phyloP scores from a whole-genome alignment of 1,140 invertebrate species.

The Rhynchophorus ferrugineus region DNA sequence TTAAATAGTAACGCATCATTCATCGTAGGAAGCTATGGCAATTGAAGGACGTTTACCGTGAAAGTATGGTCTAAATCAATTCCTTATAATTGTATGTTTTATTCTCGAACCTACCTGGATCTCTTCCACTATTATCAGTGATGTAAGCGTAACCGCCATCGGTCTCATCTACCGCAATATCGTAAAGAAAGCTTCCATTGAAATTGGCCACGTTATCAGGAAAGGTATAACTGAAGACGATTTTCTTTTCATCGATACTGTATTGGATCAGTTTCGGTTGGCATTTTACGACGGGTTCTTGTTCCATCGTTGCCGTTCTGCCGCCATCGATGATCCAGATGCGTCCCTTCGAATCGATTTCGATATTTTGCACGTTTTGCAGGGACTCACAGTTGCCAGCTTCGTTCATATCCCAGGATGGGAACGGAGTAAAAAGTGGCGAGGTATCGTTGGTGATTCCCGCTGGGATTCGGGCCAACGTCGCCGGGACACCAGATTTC shows the following conservation, averaged over 20 bases:
- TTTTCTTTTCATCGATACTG: conserved; percentile 47
- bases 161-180: conserved; percentile 60
- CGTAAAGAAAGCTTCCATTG: conserved; percentile 53
- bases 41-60: too few species aligned
- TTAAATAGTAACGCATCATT: too few species aligned
- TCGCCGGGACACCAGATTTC: conserved; percentile 57
- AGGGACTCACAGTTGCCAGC: conserved; percentile 54
- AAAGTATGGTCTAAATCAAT: too few species aligned
- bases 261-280: conserved; percentile 58
- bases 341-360: conserved; percentile 55
- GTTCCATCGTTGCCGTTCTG: conserved; percentile 39
- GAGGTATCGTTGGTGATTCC: conserved; percentile 43
- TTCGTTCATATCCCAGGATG: conserved; percentile 60
- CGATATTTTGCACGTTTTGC: conserved; percentile 63
- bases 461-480: conserved; percentile 51
- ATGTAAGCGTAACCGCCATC: conserved; percentile 61
- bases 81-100: too few species aligned
- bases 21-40: too few species aligned
- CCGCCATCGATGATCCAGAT: conserved; percentile 68
- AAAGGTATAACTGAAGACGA: conserved; percentile 49
- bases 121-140: conserved; percentile 53
- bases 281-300: conserved; percentile 43
- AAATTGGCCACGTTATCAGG: conserved; percentile 45
- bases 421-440: conserved; percentile 57
- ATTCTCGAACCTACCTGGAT: conserved; percentile 54